phyloP scores from a whole-genome alignment of 2,797 vertebrate genomes.

The Coccyzus lansbergi region DNA sequence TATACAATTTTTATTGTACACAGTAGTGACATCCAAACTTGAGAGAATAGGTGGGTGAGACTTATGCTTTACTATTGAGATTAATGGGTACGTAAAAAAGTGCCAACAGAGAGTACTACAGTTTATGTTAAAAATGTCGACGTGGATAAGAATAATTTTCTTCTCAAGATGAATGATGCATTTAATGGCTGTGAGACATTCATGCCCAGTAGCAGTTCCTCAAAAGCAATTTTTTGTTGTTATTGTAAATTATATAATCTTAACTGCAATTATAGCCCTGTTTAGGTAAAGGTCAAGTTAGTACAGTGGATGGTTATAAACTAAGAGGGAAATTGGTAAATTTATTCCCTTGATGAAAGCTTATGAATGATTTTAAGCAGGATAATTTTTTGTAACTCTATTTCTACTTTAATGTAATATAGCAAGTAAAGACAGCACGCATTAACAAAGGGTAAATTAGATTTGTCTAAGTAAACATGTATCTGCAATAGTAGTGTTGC shows the following conservation, averaged over 20 bases:
- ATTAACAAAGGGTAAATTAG: conserved; percentile 86
- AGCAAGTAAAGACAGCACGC: conserved; percentile 79
- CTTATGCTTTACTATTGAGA: conserved; percentile 84
- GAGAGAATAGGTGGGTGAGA: conserved; percentile 78
- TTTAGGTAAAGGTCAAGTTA: conserved; percentile 83
- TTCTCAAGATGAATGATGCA: conserved; percentile 82
- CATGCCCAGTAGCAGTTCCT: conserved; percentile 76
- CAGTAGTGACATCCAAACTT: conserved; percentile 86
- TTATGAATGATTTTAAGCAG: conserved; percentile 80
- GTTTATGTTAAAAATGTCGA: conserved; percentile 82
- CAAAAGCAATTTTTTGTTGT: conserved; percentile 83
- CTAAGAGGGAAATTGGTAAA: conserved; percentile 78
- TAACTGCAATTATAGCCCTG: conserved; percentile 81
- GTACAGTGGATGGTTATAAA: conserved; percentile 78
- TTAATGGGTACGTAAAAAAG: conserved; percentile 83
- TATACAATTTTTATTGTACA: conserved; percentile 88
- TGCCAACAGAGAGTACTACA: conserved; percentile 81
- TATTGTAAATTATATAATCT: conserved; percentile 83
- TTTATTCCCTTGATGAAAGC: conserved; percentile 79
- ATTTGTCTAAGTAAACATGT: conserved; percentile 84
- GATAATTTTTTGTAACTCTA: conserved; percentile 84
- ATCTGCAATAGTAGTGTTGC: conserved; percentile 74
- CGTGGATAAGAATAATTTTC: conserved; percentile 82
- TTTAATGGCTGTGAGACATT: conserved; percentile 79
- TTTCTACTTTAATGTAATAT: conserved; percentile 85